Percentiles rank a stretch among this genome's conserved stretches.
Conservation (phyloP, 2,113 vertebrate genomes). For the Oryzias melastigma region DNA sequence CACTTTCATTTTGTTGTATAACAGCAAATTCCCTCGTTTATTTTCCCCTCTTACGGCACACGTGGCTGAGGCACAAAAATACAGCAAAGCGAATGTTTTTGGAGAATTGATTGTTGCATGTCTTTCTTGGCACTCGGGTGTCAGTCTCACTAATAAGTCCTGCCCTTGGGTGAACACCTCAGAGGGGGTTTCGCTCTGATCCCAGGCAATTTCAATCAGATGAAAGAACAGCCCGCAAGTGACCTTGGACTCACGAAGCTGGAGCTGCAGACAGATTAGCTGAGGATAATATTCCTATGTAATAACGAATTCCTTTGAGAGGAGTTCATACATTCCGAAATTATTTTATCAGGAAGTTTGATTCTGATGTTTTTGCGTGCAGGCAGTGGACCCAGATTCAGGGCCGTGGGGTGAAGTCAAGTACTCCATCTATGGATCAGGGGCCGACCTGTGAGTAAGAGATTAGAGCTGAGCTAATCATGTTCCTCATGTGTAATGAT, state of each 20-base stretch:
- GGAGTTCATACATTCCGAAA: slow-evolving; percentile 25
- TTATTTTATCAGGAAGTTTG: not conserved
- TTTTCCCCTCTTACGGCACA: slow-evolving; percentile 33
- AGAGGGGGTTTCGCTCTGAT: slow-evolving; percentile 58
- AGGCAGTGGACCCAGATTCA: slow-evolving; percentile 95
- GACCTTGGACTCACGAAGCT: slow-evolving; percentile 62
- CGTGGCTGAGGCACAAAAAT: slow-evolving; percentile 38
- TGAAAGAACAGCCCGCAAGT: slow-evolving; percentile 62
- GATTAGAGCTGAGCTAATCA: too few species aligned
- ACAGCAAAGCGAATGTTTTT: slow-evolving; percentile 25
- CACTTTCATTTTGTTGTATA: slow-evolving; percentile 79
- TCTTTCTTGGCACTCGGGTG: slow-evolving; percentile 26
- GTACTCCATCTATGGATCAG: slow-evolving; percentile 91
- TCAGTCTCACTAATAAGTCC: slow-evolving; percentile 56
- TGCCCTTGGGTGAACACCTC: slow-evolving; percentile 46
- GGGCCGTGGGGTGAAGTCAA: slow-evolving; percentile 94
- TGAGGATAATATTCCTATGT: slow-evolving; percentile 44
- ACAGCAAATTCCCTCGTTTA: slow-evolving; percentile 63
- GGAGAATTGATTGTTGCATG: slow-evolving; percentile 12
- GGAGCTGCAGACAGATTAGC: slow-evolving; percentile 61
- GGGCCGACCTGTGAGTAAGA: slow-evolving; percentile 90
- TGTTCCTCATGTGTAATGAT: too few species aligned
- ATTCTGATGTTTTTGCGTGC: slow-evolving; percentile 21
- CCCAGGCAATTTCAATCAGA: slow-evolving; percentile 70
- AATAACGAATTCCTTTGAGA: slow-evolving; percentile 54